These are phyloP conservation scores for Syrmaticus mikado DNA, from an alignment of 2,113 vertebrate species.

Conservation along the genomic window DNA sequence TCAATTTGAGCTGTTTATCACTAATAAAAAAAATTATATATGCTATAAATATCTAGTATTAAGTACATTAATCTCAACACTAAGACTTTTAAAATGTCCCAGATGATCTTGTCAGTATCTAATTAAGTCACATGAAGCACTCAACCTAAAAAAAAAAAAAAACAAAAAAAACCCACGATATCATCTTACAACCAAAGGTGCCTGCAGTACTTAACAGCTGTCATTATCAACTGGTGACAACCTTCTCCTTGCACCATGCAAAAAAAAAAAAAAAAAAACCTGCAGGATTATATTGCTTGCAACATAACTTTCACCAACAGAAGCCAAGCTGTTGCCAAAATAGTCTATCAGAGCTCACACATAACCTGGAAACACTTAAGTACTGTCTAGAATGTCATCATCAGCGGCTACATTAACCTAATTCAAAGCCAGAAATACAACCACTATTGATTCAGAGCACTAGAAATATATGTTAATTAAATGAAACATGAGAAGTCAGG, in stretches of 20 bases:
- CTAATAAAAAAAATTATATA: neutral
- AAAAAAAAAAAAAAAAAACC: neutral
- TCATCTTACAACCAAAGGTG: neutral
- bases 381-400: neutral
- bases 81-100: neutral
- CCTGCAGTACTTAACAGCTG: neutral
- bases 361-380: neutral
- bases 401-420: neutral
- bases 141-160: neutral
- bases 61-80: neutral
- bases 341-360: neutral
- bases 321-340: neutral
- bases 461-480: neutral
- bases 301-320: neutral
- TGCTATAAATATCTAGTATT: neutral
- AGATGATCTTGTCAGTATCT: neutral
- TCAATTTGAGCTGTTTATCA: neutral
- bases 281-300: neutral
- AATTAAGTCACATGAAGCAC: neutral
- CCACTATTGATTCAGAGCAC: neutral
- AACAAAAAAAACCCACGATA: neutral
- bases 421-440: neutral
- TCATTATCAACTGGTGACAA: neutral
- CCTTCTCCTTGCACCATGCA: neutral
- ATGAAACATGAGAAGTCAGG: accelerated